Base-by-base conservation (phyloP, 2,113 vertebrate species). In the Falcunculus frontatus region DNA sequence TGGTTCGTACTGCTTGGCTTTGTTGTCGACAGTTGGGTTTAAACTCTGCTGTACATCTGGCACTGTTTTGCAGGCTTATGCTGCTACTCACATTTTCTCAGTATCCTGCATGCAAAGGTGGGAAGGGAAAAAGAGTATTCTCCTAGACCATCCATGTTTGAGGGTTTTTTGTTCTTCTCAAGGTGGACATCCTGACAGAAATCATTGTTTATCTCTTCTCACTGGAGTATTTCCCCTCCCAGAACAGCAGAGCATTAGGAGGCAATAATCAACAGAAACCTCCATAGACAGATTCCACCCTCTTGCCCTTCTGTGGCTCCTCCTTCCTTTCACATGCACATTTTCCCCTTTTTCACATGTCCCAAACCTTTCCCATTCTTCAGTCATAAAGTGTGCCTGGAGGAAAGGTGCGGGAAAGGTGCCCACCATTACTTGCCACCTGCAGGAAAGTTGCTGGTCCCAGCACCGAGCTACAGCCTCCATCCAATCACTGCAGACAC, bases 211-310 rank as follows among this genome's bases (percentile, higher is more conserved):
- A 6, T 59, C 21, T 47, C 82, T 72, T 68, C 32, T 37, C 13
- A 39, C 15, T 8, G 5, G 52, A 27, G 3, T n/a, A 32, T 53
- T 67, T 92, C 25, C 18, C 18, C 29, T 84, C 30, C 6, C 35
- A 78, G 59, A 56, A 14, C 0, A 1, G 6, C 21, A 53, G 68
- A n/a, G 9, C 16, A 25, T 18, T 0, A 0, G 5, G 29, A 70
- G 8, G 6, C 17, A 69, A n/a, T 13, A 88, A 56, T 10, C 20
- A 60, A 33, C 10, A 56, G 18, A 77, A 23, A 5, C 1, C 9
- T 69, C 42, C 17, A 4, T 0, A 14, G 30, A 11, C 11, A 72
- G 5, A 5, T 35, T 53, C 25, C 16, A 20, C 57, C 10, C 32
- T 62, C 41, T 65, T 19, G 9, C 17, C 6, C 6, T 70, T 49